Evolutionary conservation across 2,797 vertebrate genomes (phyloP).

Genomic region (Spheniscus humboldti): DNA sequence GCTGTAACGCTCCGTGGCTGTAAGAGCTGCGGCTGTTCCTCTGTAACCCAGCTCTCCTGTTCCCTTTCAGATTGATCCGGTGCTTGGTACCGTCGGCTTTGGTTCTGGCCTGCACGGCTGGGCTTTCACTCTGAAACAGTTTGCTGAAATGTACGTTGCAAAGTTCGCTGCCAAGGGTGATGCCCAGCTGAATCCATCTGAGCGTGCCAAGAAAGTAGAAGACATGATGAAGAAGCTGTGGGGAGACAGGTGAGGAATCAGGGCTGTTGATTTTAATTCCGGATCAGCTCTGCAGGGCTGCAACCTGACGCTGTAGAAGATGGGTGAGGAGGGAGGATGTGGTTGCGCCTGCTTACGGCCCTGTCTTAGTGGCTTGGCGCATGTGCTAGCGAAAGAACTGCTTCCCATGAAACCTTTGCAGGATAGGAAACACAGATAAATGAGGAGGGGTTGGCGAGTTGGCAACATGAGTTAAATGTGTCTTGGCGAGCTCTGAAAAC

Average conservation of each 20-base stretch:
- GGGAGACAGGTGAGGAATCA: conserved; percentile 83
- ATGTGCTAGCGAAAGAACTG: fast-evolving
- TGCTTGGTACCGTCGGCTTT: conserved; percentile 90
- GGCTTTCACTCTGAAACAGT: conserved; percentile 98
- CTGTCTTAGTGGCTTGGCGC: no score
- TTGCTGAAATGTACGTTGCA: conserved; percentile 93
- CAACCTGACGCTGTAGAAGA: fast-evolving
- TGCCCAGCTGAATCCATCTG: conserved; percentile 74
- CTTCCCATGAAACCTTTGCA: neutral
- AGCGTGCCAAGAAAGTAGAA: conserved; percentile 93
- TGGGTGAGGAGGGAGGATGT: neutral
- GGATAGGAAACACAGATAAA: neutral
- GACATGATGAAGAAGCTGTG: conserved; percentile 99
- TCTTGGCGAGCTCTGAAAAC: neutral
- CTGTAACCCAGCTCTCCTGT: neutral
- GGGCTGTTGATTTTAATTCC: neutral
- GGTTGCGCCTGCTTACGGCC: neutral
- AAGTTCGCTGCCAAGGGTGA: conserved; percentile 93
- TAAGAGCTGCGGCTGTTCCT: neutral
- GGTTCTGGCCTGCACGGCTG: conserved; percentile 94
- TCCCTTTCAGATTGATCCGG: conserved; percentile 82
- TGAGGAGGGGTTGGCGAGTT: neutral
- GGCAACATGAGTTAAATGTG: fast-evolving
- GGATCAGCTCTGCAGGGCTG: fast-evolving
- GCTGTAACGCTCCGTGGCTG: fast-evolving